Evolutionary conservation across 2,797 vertebrate species (phyloP).

Genomic region (Clarias pachynema): DNA sequence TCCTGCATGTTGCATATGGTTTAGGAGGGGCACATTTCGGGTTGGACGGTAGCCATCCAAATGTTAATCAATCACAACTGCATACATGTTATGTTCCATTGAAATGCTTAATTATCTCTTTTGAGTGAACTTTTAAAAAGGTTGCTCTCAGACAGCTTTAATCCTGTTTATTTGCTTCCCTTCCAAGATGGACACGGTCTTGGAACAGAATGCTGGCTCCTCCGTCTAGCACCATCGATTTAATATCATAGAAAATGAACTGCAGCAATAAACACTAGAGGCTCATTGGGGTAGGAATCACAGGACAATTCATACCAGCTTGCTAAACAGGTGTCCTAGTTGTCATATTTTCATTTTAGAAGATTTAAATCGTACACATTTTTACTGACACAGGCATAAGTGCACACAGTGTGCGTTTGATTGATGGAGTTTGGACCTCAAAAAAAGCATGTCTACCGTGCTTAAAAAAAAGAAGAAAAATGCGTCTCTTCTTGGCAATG

Average conservation of each 20-base stretch:
- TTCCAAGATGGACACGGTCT: background rate
- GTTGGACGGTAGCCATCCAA: background rate
- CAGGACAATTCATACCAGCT: background rate
- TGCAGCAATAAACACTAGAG: background rate
- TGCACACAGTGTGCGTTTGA: background rate
- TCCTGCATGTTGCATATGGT: background rate
- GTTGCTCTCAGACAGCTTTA: background rate
- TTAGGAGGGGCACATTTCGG: background rate
- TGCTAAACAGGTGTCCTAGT: background rate
- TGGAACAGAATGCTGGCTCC: background rate
- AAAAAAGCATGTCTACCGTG: background rate
- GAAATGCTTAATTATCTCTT: background rate
- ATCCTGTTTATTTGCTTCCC: background rate
- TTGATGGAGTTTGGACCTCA: background rate
- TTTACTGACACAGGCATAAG: background rate
- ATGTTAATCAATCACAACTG: background rate
- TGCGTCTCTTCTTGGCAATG: background rate
- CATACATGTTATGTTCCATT: background rate
- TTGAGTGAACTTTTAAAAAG: background rate
- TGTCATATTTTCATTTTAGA: background rate
- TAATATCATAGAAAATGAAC: background rate
- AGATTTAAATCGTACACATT: background rate
- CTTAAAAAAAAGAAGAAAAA: background rate
- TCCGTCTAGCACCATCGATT: background rate
- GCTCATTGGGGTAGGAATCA: background rate